These are phyloP conservation scores for Chloroclysta siterata DNA, from an alignment of 2,888 invertebrate species.

Conservation along the genomic window DNA sequence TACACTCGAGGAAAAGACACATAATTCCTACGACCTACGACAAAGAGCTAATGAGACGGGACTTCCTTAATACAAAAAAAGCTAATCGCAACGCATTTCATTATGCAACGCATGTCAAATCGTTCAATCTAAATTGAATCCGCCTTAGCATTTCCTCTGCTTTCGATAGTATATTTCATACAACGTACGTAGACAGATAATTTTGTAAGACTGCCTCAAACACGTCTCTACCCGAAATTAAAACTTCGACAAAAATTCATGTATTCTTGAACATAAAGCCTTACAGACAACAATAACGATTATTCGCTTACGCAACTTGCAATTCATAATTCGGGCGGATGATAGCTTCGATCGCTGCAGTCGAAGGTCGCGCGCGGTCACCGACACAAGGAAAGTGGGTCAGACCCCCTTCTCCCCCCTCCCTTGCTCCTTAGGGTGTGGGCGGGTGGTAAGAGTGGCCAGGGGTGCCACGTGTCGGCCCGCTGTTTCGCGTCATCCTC, in stretches of 20 bases:
- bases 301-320: slow-evolving; percentile 60
- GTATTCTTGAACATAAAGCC: slow-evolving; percentile 25
- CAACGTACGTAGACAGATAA: background rate
- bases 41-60: background rate
- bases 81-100: background rate
- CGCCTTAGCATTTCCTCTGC: background rate
- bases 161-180: background rate
- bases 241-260: too few relatives aligned
- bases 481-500: slow-evolving; percentile 40
- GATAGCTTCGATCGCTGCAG: slow-evolving; percentile 69
- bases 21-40: background rate
- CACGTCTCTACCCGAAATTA: too few relatives aligned
- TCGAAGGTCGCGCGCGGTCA: slow-evolving; percentile 82
- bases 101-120: background rate
- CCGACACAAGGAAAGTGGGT: slow-evolving; percentile 76
- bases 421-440: slow-evolving; percentile 35
- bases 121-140: background rate
- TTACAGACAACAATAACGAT: slow-evolving; percentile 60
- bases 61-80: background rate
- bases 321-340: slow-evolving; percentile 62
- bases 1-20: slow-evolving; percentile 22
- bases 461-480: slow-evolving; percentile 60
- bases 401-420: slow-evolving; percentile 58
- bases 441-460: slow-evolving; percentile 15
- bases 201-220: too few relatives aligned